Conservation (phyloP, 1,140 invertebrate species). For the Idris sp. region DNA sequence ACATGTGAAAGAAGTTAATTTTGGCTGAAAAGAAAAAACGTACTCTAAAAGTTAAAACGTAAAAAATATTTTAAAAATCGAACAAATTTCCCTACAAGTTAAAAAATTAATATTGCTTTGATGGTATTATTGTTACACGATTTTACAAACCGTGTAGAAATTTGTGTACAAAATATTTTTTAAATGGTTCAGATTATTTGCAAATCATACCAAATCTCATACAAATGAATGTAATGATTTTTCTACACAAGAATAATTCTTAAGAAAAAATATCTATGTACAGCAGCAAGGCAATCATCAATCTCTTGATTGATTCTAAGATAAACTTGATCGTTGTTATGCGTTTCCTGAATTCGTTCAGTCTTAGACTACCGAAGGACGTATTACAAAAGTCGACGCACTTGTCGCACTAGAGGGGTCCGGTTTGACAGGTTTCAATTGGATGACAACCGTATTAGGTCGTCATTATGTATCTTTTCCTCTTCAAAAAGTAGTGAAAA, state of each 20-base stretch:
- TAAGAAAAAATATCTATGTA: constrained; percentile 13
- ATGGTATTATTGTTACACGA: too few relatives aligned
- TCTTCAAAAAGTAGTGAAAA: constrained; percentile 37
- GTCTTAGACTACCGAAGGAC: constrained; percentile 26
- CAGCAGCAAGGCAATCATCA: constrained; percentile 25
- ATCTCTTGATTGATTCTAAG: constrained; percentile 25
- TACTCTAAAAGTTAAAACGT: too few relatives aligned
- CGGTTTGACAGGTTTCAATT: constrained; percentile 58
- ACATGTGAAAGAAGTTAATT: too few relatives aligned
- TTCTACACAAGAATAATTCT: constrained; percentile 12
- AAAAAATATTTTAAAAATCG: too few relatives aligned
- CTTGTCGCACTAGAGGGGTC: constrained; percentile 38
- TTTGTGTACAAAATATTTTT: too few relatives aligned
- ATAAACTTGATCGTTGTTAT: constrained; percentile 28
- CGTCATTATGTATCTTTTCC: constrained; percentile 57
- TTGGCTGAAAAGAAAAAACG: too few relatives aligned
- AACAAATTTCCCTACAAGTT: too few relatives aligned
- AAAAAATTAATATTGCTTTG: too few relatives aligned
- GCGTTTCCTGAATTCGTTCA: constrained; percentile 33
- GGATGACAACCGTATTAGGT: constrained; percentile 52
- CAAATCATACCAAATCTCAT: too few relatives aligned
- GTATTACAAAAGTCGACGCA: constrained; percentile 38
- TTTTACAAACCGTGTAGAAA: too few relatives aligned
- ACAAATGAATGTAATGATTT: constrained; percentile 10
- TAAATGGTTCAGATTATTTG: too few relatives aligned